Evolutionary conservation across 2,113 vertebrate genomes (phyloP).

Genomic region (Labeo catla): DNA sequence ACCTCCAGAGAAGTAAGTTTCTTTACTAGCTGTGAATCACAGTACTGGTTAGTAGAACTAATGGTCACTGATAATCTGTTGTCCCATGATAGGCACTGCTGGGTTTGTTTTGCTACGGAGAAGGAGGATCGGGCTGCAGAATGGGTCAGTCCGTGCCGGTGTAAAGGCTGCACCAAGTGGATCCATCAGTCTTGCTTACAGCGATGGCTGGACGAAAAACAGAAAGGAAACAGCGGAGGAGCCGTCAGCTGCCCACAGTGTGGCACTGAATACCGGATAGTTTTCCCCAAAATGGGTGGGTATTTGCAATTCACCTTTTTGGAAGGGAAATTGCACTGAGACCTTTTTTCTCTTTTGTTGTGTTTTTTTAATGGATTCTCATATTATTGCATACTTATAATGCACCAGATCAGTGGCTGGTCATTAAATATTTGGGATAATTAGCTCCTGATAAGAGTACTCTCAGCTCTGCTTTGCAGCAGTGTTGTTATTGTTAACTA

Average conservation of each 20-base stretch:
- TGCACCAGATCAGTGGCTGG: too few species aligned
- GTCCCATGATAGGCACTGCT: slow-evolving; percentile 72
- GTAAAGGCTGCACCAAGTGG: slow-evolving; percentile 82
- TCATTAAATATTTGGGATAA: not conserved
- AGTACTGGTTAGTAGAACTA: not conserved
- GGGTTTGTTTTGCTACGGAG: slow-evolving; percentile 81
- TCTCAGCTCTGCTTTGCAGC: not conserved
- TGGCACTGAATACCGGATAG: slow-evolving; percentile 74
- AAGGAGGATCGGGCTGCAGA: slow-evolving; percentile 73
- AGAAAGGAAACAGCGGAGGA: slow-evolving; percentile 73
- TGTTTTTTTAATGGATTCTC: not conserved
- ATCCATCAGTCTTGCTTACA: slow-evolving; percentile 81
- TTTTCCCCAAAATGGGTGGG: slow-evolving; percentile 78
- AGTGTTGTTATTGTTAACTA: not conserved
- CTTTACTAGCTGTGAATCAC: not conserved
- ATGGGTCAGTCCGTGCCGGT: slow-evolving; percentile 81
- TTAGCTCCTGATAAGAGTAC: not conserved
- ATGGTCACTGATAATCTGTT: not conserved
- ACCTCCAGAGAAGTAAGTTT: slow-evolving; percentile 70
- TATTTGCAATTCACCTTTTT: not conserved
- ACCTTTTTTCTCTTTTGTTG: not conserved
- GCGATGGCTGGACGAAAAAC: slow-evolving; percentile 82
- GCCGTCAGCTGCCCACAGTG: slow-evolving; percentile 78
- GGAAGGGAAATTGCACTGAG: not conserved
- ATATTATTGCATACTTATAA: not conserved